Conservation (phyloP, 1,140 invertebrate genomes). For the Rhopalosiphum padi region DNA sequence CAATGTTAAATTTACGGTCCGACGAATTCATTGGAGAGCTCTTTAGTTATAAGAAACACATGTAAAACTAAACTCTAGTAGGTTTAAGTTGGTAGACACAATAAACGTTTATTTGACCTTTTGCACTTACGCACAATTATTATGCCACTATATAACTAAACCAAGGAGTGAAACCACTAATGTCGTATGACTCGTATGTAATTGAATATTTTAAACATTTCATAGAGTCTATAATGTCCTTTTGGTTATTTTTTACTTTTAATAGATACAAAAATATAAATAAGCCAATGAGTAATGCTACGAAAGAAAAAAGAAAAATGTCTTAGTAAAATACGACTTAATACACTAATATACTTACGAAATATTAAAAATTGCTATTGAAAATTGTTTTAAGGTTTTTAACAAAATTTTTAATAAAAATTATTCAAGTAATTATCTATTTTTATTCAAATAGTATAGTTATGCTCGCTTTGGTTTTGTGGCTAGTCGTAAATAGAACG, state of each 20-base stretch:
- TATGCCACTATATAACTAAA: constrained; percentile 42
- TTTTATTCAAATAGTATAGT: background rate
- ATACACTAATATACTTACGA: background rate
- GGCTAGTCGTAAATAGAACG: too few species aligned
- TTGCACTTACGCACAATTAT: constrained; percentile 50
- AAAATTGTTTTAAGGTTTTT: background rate
- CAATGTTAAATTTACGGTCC: background rate
- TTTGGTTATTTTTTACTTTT: background rate
- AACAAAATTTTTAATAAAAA: background rate
- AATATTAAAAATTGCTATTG: background rate
- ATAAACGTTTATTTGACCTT: constrained; percentile 50
- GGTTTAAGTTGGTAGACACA: constrained; percentile 46
- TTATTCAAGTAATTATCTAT: background rate
- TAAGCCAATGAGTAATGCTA: background rate
- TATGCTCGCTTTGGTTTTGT: background rate
- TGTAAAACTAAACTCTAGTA: constrained; percentile 32
- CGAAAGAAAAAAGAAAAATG: background rate
- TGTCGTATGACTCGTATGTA: constrained; percentile 5
- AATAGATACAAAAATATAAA: constrained; percentile 3
- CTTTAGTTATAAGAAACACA: constrained; percentile 38
- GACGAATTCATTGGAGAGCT: constrained; percentile 27
- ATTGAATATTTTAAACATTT: constrained; percentile 40
- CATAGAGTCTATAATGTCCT: background rate
- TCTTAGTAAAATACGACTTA: too few species aligned
- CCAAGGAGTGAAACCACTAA: constrained; percentile 24